phyloP scores from a whole-genome alignment of 1,140 invertebrate species.

The Drosophila mojavensis region DNA sequence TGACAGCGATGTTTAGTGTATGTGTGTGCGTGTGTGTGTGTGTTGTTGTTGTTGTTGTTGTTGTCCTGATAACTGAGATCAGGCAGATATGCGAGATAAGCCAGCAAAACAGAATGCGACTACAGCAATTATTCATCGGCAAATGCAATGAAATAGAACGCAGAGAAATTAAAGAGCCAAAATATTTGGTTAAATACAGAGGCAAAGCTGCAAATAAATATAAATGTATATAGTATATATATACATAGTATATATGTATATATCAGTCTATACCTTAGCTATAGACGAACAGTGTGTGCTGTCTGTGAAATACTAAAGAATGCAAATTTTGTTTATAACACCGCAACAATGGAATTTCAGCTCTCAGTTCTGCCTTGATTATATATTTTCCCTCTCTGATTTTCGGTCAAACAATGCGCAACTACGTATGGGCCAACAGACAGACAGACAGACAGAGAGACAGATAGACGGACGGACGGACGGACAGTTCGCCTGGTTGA shows the following conservation, averaged over 20 bases:
- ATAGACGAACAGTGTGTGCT: slow-evolving; percentile 19
- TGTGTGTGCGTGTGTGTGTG: neutral
- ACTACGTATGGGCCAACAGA: slow-evolving; percentile 14
- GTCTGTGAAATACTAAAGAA: slow-evolving; percentile 36
- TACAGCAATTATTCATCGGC: slow-evolving; percentile 7
- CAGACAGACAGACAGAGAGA: slow-evolving; percentile 8
- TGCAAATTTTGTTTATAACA: slow-evolving; percentile 63
- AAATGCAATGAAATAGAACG: slow-evolving; percentile 14
- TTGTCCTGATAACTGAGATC: slow-evolving; percentile 11
- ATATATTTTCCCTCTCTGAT: slow-evolving; percentile 48
- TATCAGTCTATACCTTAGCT: neutral
- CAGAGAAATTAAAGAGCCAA: slow-evolving; percentile 17
- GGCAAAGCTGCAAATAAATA: slow-evolving; percentile 4
- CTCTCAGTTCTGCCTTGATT: slow-evolving; percentile 46
- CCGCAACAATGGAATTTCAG: slow-evolving; percentile 54
- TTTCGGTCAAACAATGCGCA: slow-evolving; percentile 54
- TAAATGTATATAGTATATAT: neutral
- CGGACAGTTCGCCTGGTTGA: slow-evolving; percentile 38
- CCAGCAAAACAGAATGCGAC: neutral
- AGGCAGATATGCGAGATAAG: slow-evolving; percentile 1
- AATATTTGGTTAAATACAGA: neutral
- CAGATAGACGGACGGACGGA: slow-evolving; percentile 15
- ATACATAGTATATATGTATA: neutral
- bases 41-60: neutral
- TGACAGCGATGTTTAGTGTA: slow-evolving; percentile 10